A percentile compares a stretch with the other conserved stretches of the same genome.
Conservation (phyloP, 1,140 invertebrate species). For the Heliothis virescens region DNA sequence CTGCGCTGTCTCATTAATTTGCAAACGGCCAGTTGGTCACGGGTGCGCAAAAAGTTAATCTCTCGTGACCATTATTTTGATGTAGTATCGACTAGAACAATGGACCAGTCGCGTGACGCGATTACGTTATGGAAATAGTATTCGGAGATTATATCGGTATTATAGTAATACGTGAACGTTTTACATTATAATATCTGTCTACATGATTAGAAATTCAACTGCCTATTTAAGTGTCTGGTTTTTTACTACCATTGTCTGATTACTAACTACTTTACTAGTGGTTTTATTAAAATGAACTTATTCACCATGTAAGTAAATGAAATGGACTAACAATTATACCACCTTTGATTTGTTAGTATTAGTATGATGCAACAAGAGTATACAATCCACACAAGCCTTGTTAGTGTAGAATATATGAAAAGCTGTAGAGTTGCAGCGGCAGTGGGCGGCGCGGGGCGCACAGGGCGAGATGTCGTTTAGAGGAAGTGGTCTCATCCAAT, state of each 20-base stretch:
- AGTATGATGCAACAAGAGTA: slow-evolving; percentile 28
- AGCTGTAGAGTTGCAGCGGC: slow-evolving; percentile 50
- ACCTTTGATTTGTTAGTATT: background rate
- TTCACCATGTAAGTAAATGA: background rate
- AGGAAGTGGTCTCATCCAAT: slow-evolving; percentile 84
- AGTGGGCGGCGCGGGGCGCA: slow-evolving; percentile 23
- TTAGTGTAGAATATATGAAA: slow-evolving; percentile 62
- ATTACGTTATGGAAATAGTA: slow-evolving; percentile 58
- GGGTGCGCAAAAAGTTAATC: slow-evolving; percentile 52
- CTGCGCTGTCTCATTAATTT: slow-evolving; percentile 43
- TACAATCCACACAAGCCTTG: slow-evolving; percentile 35
- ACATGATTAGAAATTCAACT: slow-evolving; percentile 49
- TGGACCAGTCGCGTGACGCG: slow-evolving; percentile 57
- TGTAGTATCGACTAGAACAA: slow-evolving; percentile 57
- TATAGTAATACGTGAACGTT: slow-evolving; percentile 53
- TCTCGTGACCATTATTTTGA: slow-evolving; percentile 52
- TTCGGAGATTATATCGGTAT: slow-evolving; percentile 58
- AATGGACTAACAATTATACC: background rate
- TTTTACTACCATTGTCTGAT: background rate
- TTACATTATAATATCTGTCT: slow-evolving; percentile 42
- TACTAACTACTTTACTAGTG: background rate
- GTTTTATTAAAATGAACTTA: no score
- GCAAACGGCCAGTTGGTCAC: slow-evolving; percentile 38
- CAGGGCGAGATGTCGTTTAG: slow-evolving; percentile 75
- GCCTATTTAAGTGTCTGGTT: background rate